Base-by-base conservation (phyloP, 1,140 invertebrate species). In the Trissolcus basalis region DNA sequence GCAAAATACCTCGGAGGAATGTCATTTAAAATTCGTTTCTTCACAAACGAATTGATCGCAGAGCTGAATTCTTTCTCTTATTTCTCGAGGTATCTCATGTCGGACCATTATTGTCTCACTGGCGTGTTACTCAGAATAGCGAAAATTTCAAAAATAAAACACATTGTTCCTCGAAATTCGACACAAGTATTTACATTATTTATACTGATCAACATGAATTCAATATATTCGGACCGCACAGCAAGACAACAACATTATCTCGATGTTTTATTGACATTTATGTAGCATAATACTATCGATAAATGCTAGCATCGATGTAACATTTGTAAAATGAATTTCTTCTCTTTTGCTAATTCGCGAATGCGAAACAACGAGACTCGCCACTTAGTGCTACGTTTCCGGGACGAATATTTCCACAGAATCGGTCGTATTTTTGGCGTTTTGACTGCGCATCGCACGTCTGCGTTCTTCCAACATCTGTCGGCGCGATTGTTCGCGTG, bases 391-490 rank as follows among this genome's bases (percentile, higher is more conserved):
- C 86, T 88, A 88, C 83, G 88, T 89, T 81, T 90, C 91, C 32
- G 91, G 90, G 41, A 90, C 87, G 78, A 91, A 92, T 78, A 92
- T 92, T 87, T 92, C 90, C 13, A 92, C 90, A 59, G 86, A 86
- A 63, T 88, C 84, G 59, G 82, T 79, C n/a, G 83, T 69, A 47
- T 89, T 86, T 73, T 89, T 82, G 14, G 72, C 75, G 15, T 83
- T 86, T 12, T 88, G 61, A n/a, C 10, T 89, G 56, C 90, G 88
- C 90, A 93, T 91, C 7, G 92, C 92, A 73, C 91, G 91, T 67
- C 93, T 89, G 77, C 91, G 92, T 80, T 94, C 93, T 80, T 96
- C 95, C 49, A 96, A 85, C 89, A 96, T 90, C 79, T 93, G 93
- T 73, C 94, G 93, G 64, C 95, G 90, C 27, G 94, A 92, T 51